Evolutionary conservation across 2,888 invertebrate genomes (phyloP).

Genomic region (Lepidochrysops patricia): DNA sequence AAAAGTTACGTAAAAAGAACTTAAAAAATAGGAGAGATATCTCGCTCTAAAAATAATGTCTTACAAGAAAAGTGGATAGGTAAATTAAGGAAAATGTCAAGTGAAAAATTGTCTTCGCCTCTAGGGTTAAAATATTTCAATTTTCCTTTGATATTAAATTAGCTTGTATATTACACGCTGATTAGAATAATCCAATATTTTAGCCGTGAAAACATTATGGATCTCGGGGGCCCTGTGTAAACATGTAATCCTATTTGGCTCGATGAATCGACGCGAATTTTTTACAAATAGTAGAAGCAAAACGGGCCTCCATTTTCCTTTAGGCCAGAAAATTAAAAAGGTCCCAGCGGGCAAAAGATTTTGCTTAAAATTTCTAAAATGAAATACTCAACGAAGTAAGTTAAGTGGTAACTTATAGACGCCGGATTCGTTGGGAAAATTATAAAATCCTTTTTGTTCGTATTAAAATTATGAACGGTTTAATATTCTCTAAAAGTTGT

Average conservation of each 20-base stretch:
- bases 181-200: neutral
- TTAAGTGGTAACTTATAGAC: neutral
- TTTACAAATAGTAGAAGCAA: neutral
- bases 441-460: neutral
- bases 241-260: constrained; percentile 1
- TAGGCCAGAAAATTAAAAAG: constrained; percentile 5
- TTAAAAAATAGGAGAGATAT: neutral
- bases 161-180: neutral
- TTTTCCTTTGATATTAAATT: neutral
- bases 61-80: neutral
- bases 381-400: neutral
- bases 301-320: neutral
- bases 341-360: neutral
- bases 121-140: neutral
- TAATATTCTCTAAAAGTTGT: neutral
- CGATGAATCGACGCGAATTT: neutral
- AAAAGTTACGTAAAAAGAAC: no score
- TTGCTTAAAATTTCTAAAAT: neutral
- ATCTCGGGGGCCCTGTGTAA: neutral
- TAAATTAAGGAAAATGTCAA: neutral
- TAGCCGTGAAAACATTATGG: neutral
- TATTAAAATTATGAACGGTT: neutral
- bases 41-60: neutral
- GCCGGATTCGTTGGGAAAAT: neutral
- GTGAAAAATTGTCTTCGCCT: neutral